A percentile compares a stretch with the other conserved stretches of the same genome.
These are phyloP conservation scores for Hololepta plana DNA, from an alignment of 2,888 invertebrate species.

Conservation along the genomic window DNA sequence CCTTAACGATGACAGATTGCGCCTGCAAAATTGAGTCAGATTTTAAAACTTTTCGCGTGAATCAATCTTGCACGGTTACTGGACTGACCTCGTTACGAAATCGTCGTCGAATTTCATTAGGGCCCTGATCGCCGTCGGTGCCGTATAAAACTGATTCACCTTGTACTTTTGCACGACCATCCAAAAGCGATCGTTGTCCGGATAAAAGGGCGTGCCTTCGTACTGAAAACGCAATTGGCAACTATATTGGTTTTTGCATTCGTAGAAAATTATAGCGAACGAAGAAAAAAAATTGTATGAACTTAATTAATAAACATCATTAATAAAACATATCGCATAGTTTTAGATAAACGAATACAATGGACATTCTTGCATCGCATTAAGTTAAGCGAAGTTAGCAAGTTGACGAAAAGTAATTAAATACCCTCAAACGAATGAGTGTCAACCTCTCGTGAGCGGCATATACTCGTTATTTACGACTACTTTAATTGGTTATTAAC, in stretches of 20 bases:
- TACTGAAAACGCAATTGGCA: too few relatives aligned
- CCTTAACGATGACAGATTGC: constrained; percentile 44
- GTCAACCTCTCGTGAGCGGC: too few relatives aligned
- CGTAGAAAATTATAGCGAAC: too few relatives aligned
- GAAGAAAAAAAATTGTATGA: constrained; percentile 2
- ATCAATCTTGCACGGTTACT: neutral
- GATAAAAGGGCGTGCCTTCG: constrained; percentile 94
- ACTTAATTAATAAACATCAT: neutral
- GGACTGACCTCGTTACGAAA: constrained; percentile 51
- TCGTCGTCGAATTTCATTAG: constrained; percentile 90
- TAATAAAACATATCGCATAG: constrained; percentile 3
- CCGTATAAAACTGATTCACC: constrained; percentile 94
- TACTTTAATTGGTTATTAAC: too few relatives aligned
- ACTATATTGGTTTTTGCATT: too few relatives aligned
- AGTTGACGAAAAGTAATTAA: too few relatives aligned
- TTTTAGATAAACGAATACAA: too few relatives aligned
- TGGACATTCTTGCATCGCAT: too few relatives aligned
- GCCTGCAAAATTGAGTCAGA: constrained; percentile 38
- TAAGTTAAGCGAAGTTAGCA: too few relatives aligned
- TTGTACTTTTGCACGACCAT: constrained; percentile 80
- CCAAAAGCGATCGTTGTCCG: constrained; percentile 90
- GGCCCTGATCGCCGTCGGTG: constrained; percentile 92
- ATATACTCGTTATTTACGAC: too few relatives aligned
- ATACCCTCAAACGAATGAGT: too few relatives aligned
- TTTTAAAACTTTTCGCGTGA: too few relatives aligned